These are phyloP conservation scores for Ammodytes marinus DNA, from an alignment of 2,113 vertebrate species.

Conservation along the genomic window DNA sequence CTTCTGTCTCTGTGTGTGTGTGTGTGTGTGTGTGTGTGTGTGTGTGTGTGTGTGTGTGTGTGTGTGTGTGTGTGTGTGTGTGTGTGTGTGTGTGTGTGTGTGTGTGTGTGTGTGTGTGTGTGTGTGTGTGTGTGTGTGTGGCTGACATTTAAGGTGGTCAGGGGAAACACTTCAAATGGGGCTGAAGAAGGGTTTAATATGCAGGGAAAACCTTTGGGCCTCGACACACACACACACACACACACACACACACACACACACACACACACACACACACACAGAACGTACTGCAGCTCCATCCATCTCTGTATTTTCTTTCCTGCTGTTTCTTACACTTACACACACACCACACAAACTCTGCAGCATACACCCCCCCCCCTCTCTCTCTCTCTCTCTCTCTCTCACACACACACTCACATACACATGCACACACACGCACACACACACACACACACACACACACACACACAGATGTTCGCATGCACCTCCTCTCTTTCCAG, in stretches of 20 bases:
- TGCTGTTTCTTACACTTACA: neutral
- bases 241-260: too few relatives aligned
- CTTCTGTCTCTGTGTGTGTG: neutral
- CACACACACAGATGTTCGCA: neutral
- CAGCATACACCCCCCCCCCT: conserved; percentile 25
- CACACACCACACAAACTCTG: conserved; percentile 65
- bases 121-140: conserved; percentile 1
- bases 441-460: neutral
- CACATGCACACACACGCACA: neutral
- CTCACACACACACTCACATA: neutral
- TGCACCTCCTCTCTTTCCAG: conserved; percentile 61
- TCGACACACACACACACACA: neutral
- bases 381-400: neutral
- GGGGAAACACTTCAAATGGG: conserved; percentile 1
- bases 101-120: neutral
- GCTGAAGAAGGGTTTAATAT: conserved; percentile 40
- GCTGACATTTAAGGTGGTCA: conserved; percentile 45
- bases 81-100: neutral
- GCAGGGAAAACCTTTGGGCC: conserved; percentile 32
- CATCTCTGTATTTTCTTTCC: neutral
- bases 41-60: conserved; percentile 2
- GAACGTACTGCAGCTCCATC: conserved; percentile 16
- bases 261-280: neutral
- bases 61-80: neutral
- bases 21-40: neutral